These are phyloP conservation scores for Zosterops borbonicus DNA, from an alignment of 2,113 vertebrate species.

Conservation along the genomic window DNA sequence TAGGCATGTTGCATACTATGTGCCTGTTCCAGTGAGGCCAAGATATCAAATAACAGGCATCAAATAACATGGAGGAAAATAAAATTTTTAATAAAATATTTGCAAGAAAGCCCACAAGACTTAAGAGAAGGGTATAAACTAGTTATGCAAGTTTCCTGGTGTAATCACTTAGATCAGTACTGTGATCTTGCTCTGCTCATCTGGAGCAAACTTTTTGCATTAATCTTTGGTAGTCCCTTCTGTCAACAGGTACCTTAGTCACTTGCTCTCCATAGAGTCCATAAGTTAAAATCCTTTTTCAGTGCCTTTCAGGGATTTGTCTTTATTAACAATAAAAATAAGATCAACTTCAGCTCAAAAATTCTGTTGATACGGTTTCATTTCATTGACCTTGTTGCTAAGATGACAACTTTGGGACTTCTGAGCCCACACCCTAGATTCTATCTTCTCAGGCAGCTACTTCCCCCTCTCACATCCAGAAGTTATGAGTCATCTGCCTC, in stretches of 20 bases:
- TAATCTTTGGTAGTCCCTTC: not conserved
- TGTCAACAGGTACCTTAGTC: not conserved
- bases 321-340: not conserved
- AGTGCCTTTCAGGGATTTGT: not conserved
- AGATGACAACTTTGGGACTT: conserved; percentile 4
- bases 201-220: not conserved
- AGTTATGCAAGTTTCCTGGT: not conserved
- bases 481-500: conserved; percentile 43
- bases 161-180: not conserved
- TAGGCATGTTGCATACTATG: not conserved
- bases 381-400: conserved; percentile 31
- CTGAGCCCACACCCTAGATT: conserved; percentile 10
- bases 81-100: not conserved
- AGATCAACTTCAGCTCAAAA: not conserved
- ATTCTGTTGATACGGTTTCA: not conserved
- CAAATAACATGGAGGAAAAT: not conserved
- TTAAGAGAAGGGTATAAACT: not conserved
- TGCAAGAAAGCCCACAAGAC: not conserved
- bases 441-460: conserved; percentile 41
- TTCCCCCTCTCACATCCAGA: conserved; percentile 16
- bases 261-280: not conserved
- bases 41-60: not conserved
- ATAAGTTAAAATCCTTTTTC: not conserved
- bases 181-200: not conserved
- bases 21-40: not conserved